Percentiles rank a stretch among this genome's conserved stretches.
Conservation (phyloP, 1,140 invertebrate genomes). For the Laupala kohalensis region DNA sequence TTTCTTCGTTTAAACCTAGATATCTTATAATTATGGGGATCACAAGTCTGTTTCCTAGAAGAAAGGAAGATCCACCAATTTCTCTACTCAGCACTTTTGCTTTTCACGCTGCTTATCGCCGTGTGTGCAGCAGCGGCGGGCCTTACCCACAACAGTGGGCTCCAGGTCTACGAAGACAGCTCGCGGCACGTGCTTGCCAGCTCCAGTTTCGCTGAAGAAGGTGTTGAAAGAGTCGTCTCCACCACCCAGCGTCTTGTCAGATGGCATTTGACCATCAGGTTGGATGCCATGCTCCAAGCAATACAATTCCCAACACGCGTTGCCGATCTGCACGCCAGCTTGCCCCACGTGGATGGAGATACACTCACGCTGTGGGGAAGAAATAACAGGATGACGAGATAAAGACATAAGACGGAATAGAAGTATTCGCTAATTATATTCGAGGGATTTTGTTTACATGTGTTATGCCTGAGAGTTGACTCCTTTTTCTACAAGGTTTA, state of each 20-base stretch:
- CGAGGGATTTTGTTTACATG: too few species aligned
- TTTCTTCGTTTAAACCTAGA: too few species aligned
- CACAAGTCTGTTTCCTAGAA: too few species aligned
- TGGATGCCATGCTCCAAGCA: conserved; percentile 83
- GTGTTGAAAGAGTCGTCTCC: conserved; percentile 78
- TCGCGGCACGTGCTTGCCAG: conserved; percentile 70
- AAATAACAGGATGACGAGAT: conserved; percentile 1
- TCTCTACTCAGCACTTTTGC: too few species aligned
- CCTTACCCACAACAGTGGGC: conserved; percentile 54
- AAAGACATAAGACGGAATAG: too few species aligned
- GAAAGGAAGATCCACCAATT: too few species aligned
- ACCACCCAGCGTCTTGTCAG: conserved; percentile 45
- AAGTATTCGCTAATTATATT: too few species aligned
- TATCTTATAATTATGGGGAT: too few species aligned
- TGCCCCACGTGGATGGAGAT: conserved; percentile 80
- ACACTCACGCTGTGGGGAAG: conserved; percentile 53
- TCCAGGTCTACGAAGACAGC: conserved; percentile 54
- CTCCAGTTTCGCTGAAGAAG: conserved; percentile 79
- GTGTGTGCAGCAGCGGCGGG: too few species aligned
- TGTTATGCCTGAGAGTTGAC: too few species aligned
- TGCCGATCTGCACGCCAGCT: conserved; percentile 81
- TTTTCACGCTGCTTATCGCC: too few species aligned
- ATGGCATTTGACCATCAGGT: conserved; percentile 66
- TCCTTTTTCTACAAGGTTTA: too few species aligned
- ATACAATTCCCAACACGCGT: conserved; percentile 76